These are phyloP conservation scores for Villa cingulata DNA, from an alignment of 2,888 invertebrate genomes.

Conservation along the genomic window DNA sequence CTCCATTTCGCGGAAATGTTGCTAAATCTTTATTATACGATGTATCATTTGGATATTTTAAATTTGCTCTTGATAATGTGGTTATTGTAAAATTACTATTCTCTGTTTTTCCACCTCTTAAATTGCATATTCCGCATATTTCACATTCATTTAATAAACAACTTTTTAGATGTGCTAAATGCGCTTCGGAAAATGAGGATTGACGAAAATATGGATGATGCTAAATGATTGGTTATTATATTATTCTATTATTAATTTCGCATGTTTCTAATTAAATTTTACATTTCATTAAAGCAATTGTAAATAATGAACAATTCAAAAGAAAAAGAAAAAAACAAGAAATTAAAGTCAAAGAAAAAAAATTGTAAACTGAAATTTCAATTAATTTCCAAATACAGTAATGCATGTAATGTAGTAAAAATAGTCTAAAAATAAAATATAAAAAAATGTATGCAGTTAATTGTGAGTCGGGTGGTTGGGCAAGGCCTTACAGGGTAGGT, in stretches of 20 bases:
- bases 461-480: too few relatives aligned
- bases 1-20: constrained; percentile 38
- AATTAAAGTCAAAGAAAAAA: background rate
- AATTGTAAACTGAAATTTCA: too few relatives aligned
- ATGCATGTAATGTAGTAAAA: too few relatives aligned
- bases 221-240: background rate
- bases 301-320: background rate
- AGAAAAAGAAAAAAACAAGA: background rate
- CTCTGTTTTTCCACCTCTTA: constrained; percentile 37
- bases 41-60: too few relatives aligned
- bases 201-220: constrained; percentile 17
- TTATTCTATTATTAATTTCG: too few relatives aligned
- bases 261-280: too few relatives aligned
- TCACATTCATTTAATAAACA: constrained; percentile 17
- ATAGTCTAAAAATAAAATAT: too few relatives aligned
- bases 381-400: too few relatives aligned
- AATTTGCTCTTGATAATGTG: constrained; percentile 26
- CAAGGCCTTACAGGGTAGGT: too few relatives aligned
- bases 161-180: constrained; percentile 14
- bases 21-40: constrained; percentile 5
- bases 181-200: constrained; percentile 19
- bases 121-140: constrained; percentile 31
- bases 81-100: constrained; percentile 35
- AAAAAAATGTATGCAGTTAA: too few relatives aligned
- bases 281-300: too few relatives aligned